phyloP scores from a whole-genome alignment of 2,113 vertebrate genomes.

The Aspiorhynchus laticeps region DNA sequence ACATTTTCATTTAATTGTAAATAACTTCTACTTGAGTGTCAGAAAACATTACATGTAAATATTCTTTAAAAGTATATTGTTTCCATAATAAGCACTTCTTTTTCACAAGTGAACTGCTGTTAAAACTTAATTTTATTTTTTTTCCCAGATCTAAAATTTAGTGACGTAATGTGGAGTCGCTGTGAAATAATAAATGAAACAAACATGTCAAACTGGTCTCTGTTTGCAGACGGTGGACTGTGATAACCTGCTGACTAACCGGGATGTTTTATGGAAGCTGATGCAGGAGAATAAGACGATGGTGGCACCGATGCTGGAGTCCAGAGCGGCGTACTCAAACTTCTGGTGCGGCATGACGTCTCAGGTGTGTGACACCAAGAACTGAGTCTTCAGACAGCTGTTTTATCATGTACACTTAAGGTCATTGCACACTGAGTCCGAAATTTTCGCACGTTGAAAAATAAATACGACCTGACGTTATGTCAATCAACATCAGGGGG shows the following conservation, averaged over 20 bases:
- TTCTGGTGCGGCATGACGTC: conserved; percentile 97
- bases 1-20: not conserved
- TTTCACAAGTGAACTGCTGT: no score
- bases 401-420: not conserved
- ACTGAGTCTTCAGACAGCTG: no score
- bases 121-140: no score
- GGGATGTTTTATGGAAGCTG: conserved; percentile 83
- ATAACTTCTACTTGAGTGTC: no score
- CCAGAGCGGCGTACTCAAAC: conserved; percentile 91
- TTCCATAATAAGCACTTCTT: no score
- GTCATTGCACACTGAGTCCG: no score
- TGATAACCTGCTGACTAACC: conserved; percentile 91
- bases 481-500: no score
- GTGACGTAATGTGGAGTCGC: not conserved
- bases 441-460: no score
- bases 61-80: no score
- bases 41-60: no score
- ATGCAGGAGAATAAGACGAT: conserved; percentile 92
- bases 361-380: conserved; percentile 73
- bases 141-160: not conserved
- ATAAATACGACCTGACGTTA: no score
- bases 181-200: not conserved
- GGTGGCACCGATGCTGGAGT: conserved; percentile 93
- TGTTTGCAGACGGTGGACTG: conserved; percentile 82
- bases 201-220: not conserved